These are phyloP conservation scores for Quadroppia sp. DNA, from an alignment of 2,888 invertebrate species.

Conservation along the genomic window DNA sequence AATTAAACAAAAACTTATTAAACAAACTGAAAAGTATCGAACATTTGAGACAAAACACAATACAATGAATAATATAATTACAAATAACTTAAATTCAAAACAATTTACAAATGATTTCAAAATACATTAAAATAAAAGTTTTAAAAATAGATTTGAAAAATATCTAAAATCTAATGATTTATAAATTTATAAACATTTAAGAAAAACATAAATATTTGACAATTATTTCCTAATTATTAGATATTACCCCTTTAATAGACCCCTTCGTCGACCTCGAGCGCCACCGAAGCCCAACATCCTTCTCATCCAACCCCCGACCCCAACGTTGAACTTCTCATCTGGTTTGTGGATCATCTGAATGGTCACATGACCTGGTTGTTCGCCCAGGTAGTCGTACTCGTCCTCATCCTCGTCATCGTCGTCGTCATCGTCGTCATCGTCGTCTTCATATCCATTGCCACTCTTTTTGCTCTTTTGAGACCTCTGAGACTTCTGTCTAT, in stretches of 20 bases:
- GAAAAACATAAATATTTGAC: no score
- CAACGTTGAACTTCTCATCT: not conserved
- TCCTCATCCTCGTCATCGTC: not conserved
- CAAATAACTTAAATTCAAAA: no score
- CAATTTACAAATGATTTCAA: no score
- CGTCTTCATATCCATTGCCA: not conserved
- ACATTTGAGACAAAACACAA: no score
- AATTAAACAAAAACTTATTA: no score
- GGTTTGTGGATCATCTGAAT: slow-evolving; percentile 13
- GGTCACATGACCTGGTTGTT: not conserved
- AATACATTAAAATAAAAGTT: no score
- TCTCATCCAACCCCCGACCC: not conserved
- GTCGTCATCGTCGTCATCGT: not conserved
- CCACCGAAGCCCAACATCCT: not conserved
- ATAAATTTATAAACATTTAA: no score
- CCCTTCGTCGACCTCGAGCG: not conserved
- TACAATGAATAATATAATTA: no score
- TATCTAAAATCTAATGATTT: no score
- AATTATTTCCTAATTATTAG: slow-evolving; percentile 1
- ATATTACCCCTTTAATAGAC: not conserved
- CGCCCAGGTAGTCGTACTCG: not conserved
- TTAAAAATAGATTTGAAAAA: no score
- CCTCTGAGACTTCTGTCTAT: not conserved
- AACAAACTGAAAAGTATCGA: no score
- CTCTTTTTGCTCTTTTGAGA: not conserved